Percentiles rank a stretch among this genome's conserved stretches.
Evolutionary conservation across 2,888 invertebrate species (phyloP).

Genomic region (Drosophila paracracens): DNA sequence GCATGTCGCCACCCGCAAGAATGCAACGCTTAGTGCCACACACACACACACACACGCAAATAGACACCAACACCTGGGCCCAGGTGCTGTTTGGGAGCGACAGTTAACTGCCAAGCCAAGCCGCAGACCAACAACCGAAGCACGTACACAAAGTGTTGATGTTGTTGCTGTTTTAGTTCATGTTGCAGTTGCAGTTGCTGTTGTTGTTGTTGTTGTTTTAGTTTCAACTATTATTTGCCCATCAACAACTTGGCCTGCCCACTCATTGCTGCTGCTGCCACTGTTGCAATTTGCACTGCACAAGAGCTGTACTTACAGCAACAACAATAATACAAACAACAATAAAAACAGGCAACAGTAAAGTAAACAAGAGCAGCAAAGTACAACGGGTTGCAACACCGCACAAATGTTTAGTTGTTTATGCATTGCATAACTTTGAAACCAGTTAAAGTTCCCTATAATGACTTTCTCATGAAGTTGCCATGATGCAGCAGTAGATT

Average conservation of each 20-base stretch:
- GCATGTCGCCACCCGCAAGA: slow-evolving; percentile 46
- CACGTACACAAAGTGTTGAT: slow-evolving; percentile 65
- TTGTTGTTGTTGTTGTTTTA: slow-evolving; percentile 35
- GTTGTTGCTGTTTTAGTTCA: slow-evolving; percentile 12
- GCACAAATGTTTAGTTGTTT: slow-evolving; percentile 47
- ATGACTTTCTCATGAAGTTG: slow-evolving; percentile 50
- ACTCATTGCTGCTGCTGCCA: slow-evolving; percentile 49
- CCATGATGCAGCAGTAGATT: background rate
- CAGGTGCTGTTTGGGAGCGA: slow-evolving; percentile 38
- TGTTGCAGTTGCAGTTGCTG: slow-evolving; percentile 25
- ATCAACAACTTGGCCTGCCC: slow-evolving; percentile 75
- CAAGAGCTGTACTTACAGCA: slow-evolving; percentile 36
- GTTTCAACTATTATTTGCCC: slow-evolving; percentile 77
- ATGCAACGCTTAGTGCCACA: slow-evolving; percentile 55
- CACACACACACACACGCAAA: slow-evolving; percentile 13
- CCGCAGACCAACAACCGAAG: slow-evolving; percentile 52
- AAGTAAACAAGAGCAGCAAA: slow-evolving; percentile 39
- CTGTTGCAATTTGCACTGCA: slow-evolving; percentile 57
- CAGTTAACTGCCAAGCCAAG: slow-evolving; percentile 55
- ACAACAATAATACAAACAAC: slow-evolving; percentile 29
- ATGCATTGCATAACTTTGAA: slow-evolving; percentile 21
- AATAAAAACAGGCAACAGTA: slow-evolving; percentile 28
- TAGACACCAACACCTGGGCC: slow-evolving; percentile 46
- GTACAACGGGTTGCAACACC: slow-evolving; percentile 35
- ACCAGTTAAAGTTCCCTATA: slow-evolving; percentile 26